These are phyloP conservation scores for Phrixothrix hirtus DNA, from an alignment of 2,888 invertebrate genomes.

Conservation along the genomic window DNA sequence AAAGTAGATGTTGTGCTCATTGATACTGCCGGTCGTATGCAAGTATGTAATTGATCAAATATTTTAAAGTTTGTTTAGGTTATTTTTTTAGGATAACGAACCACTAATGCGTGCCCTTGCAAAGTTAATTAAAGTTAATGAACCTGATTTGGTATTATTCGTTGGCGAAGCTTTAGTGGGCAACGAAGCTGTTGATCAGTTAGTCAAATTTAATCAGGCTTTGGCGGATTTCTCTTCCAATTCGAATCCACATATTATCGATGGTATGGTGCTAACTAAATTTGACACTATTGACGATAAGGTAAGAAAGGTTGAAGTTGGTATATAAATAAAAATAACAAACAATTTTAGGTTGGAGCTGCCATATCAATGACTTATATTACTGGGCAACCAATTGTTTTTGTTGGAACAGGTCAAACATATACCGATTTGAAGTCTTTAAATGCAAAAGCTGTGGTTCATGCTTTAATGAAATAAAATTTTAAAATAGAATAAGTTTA, in stretches of 20 bases:
- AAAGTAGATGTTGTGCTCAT: conserved; percentile 91
- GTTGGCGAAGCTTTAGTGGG: conserved; percentile 99
- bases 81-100: conserved; percentile 77
- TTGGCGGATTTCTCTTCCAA: conserved; percentile 85
- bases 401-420: conserved; percentile 99
- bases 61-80: background rate
- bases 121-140: conserved; percentile 96
- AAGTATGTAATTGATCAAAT: conserved; percentile 52
- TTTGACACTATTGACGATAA: conserved; percentile 99
- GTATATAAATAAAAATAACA: too few species aligned
- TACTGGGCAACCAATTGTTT: conserved; percentile 98
- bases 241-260: conserved; percentile 85
- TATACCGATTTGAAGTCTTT: conserved; percentile 96
- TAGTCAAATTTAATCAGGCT: conserved; percentile 98
- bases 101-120: conserved; percentile 97
- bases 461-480: conserved; percentile 88
- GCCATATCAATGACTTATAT: conserved; percentile 99
- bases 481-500: too few species aligned
- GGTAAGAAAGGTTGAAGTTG: conserved; percentile 47
- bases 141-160: conserved; percentile 97
- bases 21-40: conserved; percentile 99
- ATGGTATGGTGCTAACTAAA: conserved; percentile 98
- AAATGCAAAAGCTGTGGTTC: conserved; percentile 95
- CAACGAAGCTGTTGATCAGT: conserved; percentile 98
- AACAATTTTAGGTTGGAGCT: conserved; percentile 84